Evolutionary conservation across 1,140 invertebrate genomes (phyloP).

Genomic region (Solenopsis fugax): DNA sequence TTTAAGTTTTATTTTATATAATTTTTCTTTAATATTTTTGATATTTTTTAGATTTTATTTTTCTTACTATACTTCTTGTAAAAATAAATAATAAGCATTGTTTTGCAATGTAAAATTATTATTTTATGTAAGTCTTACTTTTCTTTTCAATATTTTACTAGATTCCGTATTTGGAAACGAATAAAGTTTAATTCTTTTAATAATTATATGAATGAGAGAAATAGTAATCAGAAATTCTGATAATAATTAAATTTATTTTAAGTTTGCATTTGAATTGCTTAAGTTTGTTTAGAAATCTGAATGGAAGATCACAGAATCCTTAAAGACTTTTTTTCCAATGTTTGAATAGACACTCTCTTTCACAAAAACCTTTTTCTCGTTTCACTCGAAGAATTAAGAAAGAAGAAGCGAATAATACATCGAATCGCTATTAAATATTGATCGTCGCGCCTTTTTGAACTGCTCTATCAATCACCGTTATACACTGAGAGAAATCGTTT

Average conservation of each 20-base stretch:
- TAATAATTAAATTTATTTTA: not conserved
- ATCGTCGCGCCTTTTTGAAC: not conserved
- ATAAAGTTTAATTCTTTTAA: constrained; percentile 2
- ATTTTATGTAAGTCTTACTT: not conserved
- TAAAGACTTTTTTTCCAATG: not conserved
- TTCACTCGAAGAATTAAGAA: not conserved
- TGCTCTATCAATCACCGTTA: not conserved
- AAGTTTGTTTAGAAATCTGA: not conserved
- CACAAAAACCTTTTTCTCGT: not conserved
- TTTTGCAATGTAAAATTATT: not conserved
- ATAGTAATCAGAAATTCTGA: not conserved
- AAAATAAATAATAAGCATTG: not conserved
- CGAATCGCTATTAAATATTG: not conserved
- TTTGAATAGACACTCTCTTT: not conserved
- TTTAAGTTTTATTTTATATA: not conserved
- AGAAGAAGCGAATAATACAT: not conserved
- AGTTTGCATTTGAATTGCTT: not conserved
- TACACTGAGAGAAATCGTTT: no score
- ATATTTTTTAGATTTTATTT: not conserved
- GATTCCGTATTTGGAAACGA: not conserved
- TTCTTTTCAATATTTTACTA: not conserved
- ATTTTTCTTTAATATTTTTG: not conserved
- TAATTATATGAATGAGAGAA: not conserved
- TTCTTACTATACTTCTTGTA: not conserved
- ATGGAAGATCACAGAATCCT: not conserved